Conservation (phyloP, 2,113 vertebrate species). For the Myotis yumanensis region DNA sequence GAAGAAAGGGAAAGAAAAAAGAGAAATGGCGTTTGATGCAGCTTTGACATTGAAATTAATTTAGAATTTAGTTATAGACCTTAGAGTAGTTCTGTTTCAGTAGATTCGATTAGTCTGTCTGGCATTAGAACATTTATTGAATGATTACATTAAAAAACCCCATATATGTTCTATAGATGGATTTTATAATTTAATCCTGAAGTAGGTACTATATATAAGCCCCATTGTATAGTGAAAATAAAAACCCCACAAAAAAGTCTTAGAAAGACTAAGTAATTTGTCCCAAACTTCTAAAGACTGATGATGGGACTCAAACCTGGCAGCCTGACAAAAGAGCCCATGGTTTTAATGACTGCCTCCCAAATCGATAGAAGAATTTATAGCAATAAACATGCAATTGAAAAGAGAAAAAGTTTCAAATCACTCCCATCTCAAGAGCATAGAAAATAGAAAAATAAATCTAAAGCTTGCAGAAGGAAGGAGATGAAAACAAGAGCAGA, state of each 20-base stretch:
- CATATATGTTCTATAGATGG: not conserved
- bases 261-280: not conserved
- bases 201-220: not conserved
- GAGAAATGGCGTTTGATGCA: not conserved
- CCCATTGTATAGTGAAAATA: not conserved
- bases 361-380: not conserved
- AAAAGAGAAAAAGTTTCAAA: not conserved
- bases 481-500: not conserved
- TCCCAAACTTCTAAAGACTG: not conserved
- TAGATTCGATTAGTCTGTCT: not conserved
- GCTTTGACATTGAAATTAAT: not conserved
- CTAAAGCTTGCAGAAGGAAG: not conserved
- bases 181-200: slow-evolving; percentile 1
- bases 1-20: not conserved
- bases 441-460: slow-evolving; percentile 34
- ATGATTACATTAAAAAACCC: not conserved
- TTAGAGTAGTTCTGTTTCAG: not conserved
- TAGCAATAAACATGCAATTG: not conserved
- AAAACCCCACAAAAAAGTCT: not conserved
- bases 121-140: not conserved
- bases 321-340: not conserved
- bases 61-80: not conserved
- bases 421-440: not conserved
- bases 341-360: not conserved
- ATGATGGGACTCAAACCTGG: not conserved